Evolutionary conservation across 2,797 vertebrate genomes (phyloP), one percentile per base, ranked within the genome.

Genomic region (Pagetopsis macropterus): DNA sequence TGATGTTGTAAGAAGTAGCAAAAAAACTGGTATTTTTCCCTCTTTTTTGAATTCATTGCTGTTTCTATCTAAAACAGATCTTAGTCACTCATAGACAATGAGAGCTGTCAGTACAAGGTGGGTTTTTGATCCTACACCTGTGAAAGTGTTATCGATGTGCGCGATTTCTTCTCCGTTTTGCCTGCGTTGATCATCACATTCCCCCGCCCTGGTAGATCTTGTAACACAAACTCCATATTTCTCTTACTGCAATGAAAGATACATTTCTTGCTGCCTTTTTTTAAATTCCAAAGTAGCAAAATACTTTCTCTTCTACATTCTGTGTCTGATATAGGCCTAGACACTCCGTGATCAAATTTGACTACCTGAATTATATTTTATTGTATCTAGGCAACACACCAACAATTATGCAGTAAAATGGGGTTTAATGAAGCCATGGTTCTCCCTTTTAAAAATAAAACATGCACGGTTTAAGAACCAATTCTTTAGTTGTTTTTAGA

Each of bases 401-500:
- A 5, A 5, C 9, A 14, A 60, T 5, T n/a, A 5, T 2, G 19
- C 15, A 44, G 19, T 23, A 17, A 45, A 40, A 63, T 50, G 9
- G 10, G 9, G 7, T 64, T 33, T 62, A n/a, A 59, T 50, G n/a
- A 57, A 54, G 15, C 6, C 3, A 51, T 23, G 1, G 13, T 31
- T 67, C 23, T 72, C 27, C 50, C 27, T 13, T 19, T n/a, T 15
- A 14, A 3, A 1, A 21, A 66, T 54, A 17, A 3, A 67, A 54
- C 14, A 64, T 27, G 27, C 15, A 1, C 11, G 11, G 27, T 59
- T 74, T 54, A 50, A 76, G 31, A 5, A 12, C 6, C 4, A 7
- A 21, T 31, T 46, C 56, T 65, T 67, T 9, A 8, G 40, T 7
- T 59, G 52, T 17, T 64, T 40, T 61, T 14, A 33, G 40, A 54